Evolutionary conservation across 92 coral and sea anemone species (phyloP).

Genomic region (Chrysogorgia sp.): DNA sequence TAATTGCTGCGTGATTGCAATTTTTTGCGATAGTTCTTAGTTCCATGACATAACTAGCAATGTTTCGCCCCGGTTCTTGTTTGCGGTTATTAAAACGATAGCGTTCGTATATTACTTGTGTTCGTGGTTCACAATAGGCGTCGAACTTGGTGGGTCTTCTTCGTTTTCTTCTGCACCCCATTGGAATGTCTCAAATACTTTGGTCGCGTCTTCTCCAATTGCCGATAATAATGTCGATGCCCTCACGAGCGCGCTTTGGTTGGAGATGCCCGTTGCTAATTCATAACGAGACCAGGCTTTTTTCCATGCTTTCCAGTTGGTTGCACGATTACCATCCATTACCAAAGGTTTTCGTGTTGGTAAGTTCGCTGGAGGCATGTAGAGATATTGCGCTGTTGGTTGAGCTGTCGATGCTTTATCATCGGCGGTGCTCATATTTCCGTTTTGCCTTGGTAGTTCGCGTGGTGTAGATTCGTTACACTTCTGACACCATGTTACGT

Average conservation of each 20-base stretch:
- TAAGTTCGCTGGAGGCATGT: conserved; percentile 50
- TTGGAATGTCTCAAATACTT: conserved; percentile 50
- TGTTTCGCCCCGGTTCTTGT: conserved; percentile 62
- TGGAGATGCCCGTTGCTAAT: conserved; percentile 38
- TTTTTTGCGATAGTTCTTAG: conserved; percentile 9
- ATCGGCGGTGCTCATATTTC: too few relatives aligned
- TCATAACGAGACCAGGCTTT: conserved; percentile 20
- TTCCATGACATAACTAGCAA: conserved; percentile 44
- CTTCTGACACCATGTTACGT: too few relatives aligned
- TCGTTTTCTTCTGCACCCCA: conserved; percentile 51
- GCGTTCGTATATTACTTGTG: conserved; percentile 67
- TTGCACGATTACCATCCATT: conserved; percentile 60
- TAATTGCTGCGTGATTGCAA: conserved; percentile 5
- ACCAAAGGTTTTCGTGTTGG: conserved; percentile 67
- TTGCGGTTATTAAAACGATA: conserved; percentile 60
- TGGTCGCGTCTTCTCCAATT: conserved; percentile 55
- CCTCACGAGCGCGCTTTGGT: conserved; percentile 38
- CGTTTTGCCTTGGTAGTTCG: too few relatives aligned
- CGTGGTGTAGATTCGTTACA: too few relatives aligned
- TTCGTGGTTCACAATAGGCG: conserved; percentile 47
- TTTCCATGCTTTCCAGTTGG: conserved; percentile 57
- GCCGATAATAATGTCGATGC: conserved; percentile 41
- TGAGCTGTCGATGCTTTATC: too few relatives aligned
- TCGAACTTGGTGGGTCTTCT: conserved; percentile 41
- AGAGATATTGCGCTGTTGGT: too few relatives aligned